A percentile compares a stretch with the other conserved stretches of the same genome.
Evolutionary conservation across 2,888 invertebrate species (phyloP).

Genomic region (Apeira syringaria): DNA sequence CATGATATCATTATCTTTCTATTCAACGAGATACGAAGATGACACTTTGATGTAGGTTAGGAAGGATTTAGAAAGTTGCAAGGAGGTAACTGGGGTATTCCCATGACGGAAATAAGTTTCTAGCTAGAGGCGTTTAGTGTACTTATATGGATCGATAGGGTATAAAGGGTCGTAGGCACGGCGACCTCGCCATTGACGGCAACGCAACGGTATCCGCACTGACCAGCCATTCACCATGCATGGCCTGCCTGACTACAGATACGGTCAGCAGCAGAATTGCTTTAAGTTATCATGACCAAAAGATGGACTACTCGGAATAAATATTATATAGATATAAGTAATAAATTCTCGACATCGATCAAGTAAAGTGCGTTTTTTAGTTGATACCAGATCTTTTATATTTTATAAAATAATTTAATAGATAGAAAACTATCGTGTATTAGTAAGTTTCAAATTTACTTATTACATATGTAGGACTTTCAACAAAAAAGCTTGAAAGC

Average conservation of each 20-base stretch:
- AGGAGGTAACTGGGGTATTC: conserved; percentile 31
- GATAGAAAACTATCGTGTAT: no score
- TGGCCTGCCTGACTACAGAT: conserved; percentile 36
- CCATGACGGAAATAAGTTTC: conserved; percentile 28
- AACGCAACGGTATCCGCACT: conserved; percentile 66
- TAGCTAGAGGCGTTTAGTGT: conserved; percentile 35
- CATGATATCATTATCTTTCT: conserved; percentile 36
- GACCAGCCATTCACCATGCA: conserved; percentile 57
- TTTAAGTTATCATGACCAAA: neutral
- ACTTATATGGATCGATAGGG: conserved; percentile 73
- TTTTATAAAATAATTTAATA: no score
- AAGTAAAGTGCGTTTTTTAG: no score
- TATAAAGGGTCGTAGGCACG: conserved; percentile 65
- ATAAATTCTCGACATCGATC: no score
- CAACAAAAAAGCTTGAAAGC: no score
- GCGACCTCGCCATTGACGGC: conserved; percentile 63
- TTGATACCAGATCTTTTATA: no score
- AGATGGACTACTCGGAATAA: no score
- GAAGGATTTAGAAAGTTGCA: conserved; percentile 29
- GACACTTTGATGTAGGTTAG: conserved; percentile 35
- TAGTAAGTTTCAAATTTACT: no score
- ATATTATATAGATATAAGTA: no score
- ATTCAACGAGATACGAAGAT: conserved; percentile 29
- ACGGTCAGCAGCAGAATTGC: conserved; percentile 7
- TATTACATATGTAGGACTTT: no score